phyloP scores from a whole-genome alignment of 2,888 invertebrate genomes.

The Cataglyphis livida region DNA sequence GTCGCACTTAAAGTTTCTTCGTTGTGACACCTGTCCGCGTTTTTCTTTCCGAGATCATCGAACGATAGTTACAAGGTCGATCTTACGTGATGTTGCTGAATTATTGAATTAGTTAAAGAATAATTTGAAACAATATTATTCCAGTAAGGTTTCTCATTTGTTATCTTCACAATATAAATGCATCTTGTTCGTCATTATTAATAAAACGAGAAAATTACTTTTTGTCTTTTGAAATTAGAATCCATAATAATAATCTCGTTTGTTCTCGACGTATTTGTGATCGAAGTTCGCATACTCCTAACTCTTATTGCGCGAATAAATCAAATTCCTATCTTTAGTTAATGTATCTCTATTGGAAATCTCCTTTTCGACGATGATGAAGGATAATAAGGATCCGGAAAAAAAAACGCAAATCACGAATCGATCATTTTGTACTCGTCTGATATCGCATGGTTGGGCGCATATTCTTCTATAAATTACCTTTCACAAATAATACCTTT shows the following conservation, averaged over 20 bases:
- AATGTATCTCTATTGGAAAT: background rate
- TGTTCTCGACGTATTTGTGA: background rate
- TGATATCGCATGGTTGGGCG: slow-evolving; percentile 26
- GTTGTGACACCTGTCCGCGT: slow-evolving; percentile 63
- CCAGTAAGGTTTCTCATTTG: background rate
- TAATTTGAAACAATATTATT: background rate
- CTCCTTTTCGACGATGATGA: slow-evolving; percentile 26
- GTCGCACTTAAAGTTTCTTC: slow-evolving; percentile 53
- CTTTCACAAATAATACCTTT: slow-evolving; percentile 58
- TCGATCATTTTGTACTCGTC: slow-evolving; percentile 37
- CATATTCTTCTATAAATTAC: slow-evolving; percentile 56
- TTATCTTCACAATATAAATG: background rate
- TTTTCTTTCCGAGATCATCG: slow-evolving; percentile 31
- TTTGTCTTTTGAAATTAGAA: background rate
- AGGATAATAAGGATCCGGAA: slow-evolving; percentile 16
- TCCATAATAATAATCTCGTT: background rate
- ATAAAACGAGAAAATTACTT: background rate
- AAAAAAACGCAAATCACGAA: slow-evolving; percentile 47
- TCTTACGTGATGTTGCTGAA: background rate
- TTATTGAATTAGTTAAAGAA: background rate
- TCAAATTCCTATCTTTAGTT: background rate
- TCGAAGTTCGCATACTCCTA: background rate
- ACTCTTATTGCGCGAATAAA: background rate
- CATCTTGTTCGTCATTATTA: background rate
- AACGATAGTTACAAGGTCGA: slow-evolving; percentile 32